A percentile compares a stretch with the other conserved stretches of the same genome.
Conservation (phyloP, 2,113 vertebrate genomes). For the Barbus barbus region DNA sequence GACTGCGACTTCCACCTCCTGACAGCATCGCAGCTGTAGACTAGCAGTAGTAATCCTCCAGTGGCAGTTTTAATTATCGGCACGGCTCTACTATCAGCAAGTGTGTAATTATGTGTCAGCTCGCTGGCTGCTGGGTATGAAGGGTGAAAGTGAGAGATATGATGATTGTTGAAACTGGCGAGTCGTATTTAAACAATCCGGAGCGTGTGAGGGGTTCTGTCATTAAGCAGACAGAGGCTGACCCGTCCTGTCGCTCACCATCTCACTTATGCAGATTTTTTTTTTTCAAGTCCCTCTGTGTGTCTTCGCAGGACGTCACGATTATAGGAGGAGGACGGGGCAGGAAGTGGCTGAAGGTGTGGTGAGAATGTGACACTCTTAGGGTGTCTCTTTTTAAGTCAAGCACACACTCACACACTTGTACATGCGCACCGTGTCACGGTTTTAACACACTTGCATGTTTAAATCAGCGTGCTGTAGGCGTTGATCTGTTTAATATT, state of each 20-base stretch:
- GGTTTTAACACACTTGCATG: conserved; percentile 32
- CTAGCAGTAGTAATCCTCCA: conserved; percentile 86
- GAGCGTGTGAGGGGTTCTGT: conserved; percentile 90
- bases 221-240: conserved; percentile 90
- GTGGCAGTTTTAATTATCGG: conserved; percentile 96
- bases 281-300: conserved; percentile 72
- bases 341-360: conserved; percentile 69
- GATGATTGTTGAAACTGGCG: conserved; percentile 88
- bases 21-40: conserved; percentile 89
- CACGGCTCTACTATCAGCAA: conserved; percentile 91
- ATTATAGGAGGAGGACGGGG: conserved; percentile 74
- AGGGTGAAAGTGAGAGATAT: conserved; percentile 85
- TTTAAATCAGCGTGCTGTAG: conserved; percentile 42
- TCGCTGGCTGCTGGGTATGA: conserved; percentile 92
- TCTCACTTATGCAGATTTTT: conserved; percentile 86
- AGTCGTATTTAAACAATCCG: conserved; percentile 94
- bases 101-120: conserved; percentile 97
- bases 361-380: conserved; percentile 60
- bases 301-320: conserved; percentile 80
- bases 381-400: neutral
- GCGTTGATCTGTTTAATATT: conserved; percentile 30
- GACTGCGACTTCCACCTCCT: conserved; percentile 81
- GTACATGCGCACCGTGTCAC: conserved; percentile 1
- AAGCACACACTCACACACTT: neutral
- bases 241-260: conserved; percentile 88